phyloP scores from a whole-genome alignment of 1,140 invertebrate species.

The Drosophila kepulauana region DNA sequence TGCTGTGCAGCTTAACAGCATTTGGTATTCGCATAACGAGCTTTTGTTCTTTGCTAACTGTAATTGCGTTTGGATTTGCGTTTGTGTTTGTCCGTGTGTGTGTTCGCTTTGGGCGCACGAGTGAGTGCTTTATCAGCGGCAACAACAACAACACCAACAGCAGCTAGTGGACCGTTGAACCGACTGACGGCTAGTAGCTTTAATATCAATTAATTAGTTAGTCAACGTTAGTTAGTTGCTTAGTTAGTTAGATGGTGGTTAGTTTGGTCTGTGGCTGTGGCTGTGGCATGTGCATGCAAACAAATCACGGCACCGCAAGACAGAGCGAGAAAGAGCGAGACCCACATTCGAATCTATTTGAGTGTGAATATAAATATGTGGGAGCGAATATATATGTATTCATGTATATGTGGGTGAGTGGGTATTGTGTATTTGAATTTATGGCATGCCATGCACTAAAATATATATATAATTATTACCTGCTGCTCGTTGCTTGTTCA shows the following conservation, averaged over 20 bases:
- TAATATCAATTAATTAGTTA: slow-evolving; percentile 46
- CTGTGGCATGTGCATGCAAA: slow-evolving; percentile 36
- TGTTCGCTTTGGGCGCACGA: slow-evolving; percentile 24
- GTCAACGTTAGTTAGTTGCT: slow-evolving; percentile 24
- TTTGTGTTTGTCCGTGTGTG: neutral
- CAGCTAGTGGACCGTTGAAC: slow-evolving; percentile 18
- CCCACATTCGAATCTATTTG: slow-evolving; percentile 4
- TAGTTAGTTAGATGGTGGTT: slow-evolving; percentile 14
- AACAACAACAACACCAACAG: neutral
- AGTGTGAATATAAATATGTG: neutral
- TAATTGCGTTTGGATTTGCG: slow-evolving; percentile 64
- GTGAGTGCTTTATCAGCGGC: slow-evolving; percentile 40
- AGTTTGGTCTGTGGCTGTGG: neutral
- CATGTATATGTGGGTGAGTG: neutral
- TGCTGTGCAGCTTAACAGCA: slow-evolving; percentile 22
- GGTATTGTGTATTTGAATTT: slow-evolving; percentile 42
- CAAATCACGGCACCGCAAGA: slow-evolving; percentile 32
- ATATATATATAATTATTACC: slow-evolving; percentile 46
- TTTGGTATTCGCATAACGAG: slow-evolving; percentile 52
- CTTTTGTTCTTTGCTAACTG: slow-evolving; percentile 70
- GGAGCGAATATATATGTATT: neutral
- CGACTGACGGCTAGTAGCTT: slow-evolving; percentile 26
- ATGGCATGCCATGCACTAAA: slow-evolving; percentile 41
- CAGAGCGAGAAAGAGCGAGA: neutral
- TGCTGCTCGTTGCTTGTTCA: slow-evolving; percentile 27